A percentile compares a stretch with the other conserved stretches of the same genome.
These are phyloP conservation scores for Antigone vipio DNA, from an alignment of 2,113 vertebrate genomes.

Conservation along the genomic window DNA sequence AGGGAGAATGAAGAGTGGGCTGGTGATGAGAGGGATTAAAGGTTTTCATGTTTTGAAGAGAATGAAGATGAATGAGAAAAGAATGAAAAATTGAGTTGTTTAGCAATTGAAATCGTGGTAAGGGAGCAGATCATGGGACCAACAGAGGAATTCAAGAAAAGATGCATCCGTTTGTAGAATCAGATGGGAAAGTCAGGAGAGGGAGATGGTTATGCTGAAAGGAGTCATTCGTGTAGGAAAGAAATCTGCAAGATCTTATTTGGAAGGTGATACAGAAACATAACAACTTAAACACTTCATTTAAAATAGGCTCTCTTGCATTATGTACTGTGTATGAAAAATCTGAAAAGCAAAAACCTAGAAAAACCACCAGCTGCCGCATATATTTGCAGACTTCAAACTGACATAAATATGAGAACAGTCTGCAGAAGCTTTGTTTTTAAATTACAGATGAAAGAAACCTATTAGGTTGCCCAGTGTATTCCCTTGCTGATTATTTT, in stretches of 20 bases:
- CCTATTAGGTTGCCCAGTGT: not conserved
- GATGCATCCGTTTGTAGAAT: not conserved
- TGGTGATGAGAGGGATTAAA: not conserved
- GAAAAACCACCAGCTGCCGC: not conserved
- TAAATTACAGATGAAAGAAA: constrained; percentile 13
- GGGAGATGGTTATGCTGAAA: not conserved
- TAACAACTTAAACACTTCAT: not conserved
- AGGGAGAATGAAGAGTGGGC: not conserved
- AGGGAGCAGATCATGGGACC: not conserved
- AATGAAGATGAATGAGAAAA: not conserved
- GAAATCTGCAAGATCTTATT: not conserved
- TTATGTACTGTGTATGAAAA: not conserved
- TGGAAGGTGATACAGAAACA: not conserved
- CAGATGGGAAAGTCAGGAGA: not conserved
- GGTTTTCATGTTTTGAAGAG: not conserved
- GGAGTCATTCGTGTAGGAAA: not conserved
- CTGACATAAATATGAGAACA: not conserved
- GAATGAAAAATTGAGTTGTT: not conserved
- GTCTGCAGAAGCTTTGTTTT: not conserved
- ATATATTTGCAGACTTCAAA: not conserved
- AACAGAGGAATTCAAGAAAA: not conserved
- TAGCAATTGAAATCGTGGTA: not conserved
- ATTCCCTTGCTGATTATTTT: not conserved
- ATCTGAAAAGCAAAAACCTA: not conserved
- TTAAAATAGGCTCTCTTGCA: not conserved